phyloP scores from a whole-genome alignment of 2,888 invertebrate genomes.

The Sinodicranocentrus sp. region DNA sequence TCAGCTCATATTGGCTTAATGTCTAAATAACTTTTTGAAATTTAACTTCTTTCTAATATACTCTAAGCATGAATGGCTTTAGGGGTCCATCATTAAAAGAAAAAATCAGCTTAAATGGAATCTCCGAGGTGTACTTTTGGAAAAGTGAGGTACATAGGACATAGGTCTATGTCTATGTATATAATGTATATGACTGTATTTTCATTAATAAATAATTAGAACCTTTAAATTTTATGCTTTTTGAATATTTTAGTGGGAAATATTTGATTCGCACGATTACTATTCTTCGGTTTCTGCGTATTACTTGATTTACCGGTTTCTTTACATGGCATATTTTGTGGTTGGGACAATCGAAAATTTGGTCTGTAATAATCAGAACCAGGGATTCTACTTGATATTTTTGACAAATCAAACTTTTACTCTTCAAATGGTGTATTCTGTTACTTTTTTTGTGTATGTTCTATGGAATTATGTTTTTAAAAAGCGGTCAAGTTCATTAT shows the following conservation, averaged over 20 bases:
- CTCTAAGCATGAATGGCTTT: neutral
- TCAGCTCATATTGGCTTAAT: too few species aligned
- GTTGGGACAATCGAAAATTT: constrained; percentile 39
- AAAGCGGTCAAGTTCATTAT: neutral
- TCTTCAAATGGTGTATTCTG: constrained; percentile 64
- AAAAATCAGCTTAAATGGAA: constrained; percentile 61
- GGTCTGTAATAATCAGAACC: neutral
- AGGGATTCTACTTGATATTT: constrained; percentile 62
- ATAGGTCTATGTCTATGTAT: too few species aligned
- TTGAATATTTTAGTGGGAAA: constrained; percentile 67
- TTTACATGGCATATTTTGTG: constrained; percentile 58
- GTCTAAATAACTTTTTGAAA: too few species aligned
- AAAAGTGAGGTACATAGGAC: constrained; percentile 73
- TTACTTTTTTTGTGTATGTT: constrained; percentile 53
- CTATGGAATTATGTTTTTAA: constrained; percentile 19
- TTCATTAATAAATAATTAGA: too few species aligned
- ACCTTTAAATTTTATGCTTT: too few species aligned
- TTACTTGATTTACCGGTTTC: constrained; percentile 45
- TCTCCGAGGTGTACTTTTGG: constrained; percentile 67
- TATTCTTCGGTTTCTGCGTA: constrained; percentile 22
- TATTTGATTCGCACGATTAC: constrained; percentile 61
- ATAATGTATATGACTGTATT: too few species aligned
- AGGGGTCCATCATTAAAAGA: neutral
- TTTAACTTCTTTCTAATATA: too few species aligned
- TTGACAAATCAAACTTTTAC: constrained; percentile 66